phyloP scores from a whole-genome alignment of 2,888 invertebrate species.

The Drosophila stalkeri region DNA sequence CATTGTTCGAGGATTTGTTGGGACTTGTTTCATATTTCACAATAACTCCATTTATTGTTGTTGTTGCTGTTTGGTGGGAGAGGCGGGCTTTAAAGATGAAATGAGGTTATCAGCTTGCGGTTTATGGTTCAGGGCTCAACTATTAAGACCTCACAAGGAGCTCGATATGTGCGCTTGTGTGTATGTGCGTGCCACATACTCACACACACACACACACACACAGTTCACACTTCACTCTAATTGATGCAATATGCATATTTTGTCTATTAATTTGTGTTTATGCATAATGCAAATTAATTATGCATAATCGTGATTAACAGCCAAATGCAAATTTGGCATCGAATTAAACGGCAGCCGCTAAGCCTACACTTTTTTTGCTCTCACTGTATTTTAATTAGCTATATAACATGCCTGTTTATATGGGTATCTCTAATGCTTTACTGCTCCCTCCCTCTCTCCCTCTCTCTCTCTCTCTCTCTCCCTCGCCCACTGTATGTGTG shows the following conservation, averaged over 20 bases:
- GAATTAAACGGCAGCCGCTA: constrained; percentile 54
- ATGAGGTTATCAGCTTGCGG: constrained; percentile 71
- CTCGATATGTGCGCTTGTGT: neutral
- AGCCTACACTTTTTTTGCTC: constrained; percentile 36
- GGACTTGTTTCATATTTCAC: constrained; percentile 80
- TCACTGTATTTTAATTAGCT: constrained; percentile 61
- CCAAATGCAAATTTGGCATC: constrained; percentile 69
- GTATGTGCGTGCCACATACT: neutral
- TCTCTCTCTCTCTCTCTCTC: neutral
- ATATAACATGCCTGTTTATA: constrained; percentile 14
- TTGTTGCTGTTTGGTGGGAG: constrained; percentile 17
- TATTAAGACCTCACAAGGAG: constrained; percentile 44
- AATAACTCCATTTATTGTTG: constrained; percentile 77
- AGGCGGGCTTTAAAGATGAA: constrained; percentile 70
- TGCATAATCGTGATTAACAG: constrained; percentile 81
- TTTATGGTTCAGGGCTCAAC: constrained; percentile 51
- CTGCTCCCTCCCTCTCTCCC: neutral
- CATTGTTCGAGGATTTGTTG: constrained; percentile 78
- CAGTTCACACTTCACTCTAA: constrained; percentile 55
- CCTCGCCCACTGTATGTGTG: constrained; percentile 1
- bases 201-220: neutral
- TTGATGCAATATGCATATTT: constrained; percentile 77
- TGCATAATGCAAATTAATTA: constrained; percentile 78
- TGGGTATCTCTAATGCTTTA: neutral
- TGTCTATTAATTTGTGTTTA: constrained; percentile 80